Evolutionary conservation across 2,888 invertebrate genomes (phyloP).

Genomic region (Drosophila meridiana): DNA sequence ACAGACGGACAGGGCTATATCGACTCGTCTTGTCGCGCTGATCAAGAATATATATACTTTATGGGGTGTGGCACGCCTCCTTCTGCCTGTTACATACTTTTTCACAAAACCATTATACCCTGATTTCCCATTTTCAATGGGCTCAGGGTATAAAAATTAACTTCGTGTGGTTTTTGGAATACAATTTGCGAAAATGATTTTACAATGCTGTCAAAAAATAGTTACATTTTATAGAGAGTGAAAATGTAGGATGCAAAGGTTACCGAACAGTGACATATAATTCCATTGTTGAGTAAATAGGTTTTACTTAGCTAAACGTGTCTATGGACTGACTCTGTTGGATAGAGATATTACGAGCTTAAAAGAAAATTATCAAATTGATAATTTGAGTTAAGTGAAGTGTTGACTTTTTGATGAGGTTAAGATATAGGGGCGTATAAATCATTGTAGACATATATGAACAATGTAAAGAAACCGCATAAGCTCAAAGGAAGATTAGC

Average conservation of each 20-base stretch:
- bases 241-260: constrained; percentile 19
- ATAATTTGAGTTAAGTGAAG: not conserved
- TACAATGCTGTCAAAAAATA: constrained; percentile 15
- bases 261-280: constrained; percentile 4
- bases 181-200: constrained; percentile 44
- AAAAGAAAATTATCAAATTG: not conserved
- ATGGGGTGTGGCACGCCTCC: too few species aligned
- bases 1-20: too few species aligned
- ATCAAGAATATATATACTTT: too few species aligned
- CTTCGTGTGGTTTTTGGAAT: constrained; percentile 27
- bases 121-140: too few species aligned
- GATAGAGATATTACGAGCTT: not conserved
- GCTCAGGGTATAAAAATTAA: too few species aligned
- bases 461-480: not conserved
- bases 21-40: too few species aligned
- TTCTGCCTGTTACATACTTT: too few species aligned
- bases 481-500: not conserved
- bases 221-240: constrained; percentile 12
- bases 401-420: not conserved
- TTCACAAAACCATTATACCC: too few species aligned
- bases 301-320: constrained; percentile 9
- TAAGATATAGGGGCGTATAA: not conserved
- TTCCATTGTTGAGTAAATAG: constrained; percentile 1
- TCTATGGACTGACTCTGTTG: not conserved
- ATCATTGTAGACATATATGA: not conserved